These are phyloP conservation scores for Caenorhabditis elegans DNA, from an alignment of 1,140 invertebrate genomes.

Conservation along the genomic window WBcel235 BX284602.5:3286001-3286500, in stretches of 20 bases:
- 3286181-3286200: too few species aligned
- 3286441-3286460: background rate
- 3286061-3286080: background rate
- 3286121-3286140: background rate
- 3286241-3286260: background rate
- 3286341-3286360: slow-evolving; percentile 17
- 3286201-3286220: too few species aligned
- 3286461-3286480: background rate
- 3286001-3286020: background rate
- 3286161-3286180: too few species aligned
- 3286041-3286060: background rate
- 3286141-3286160: background rate
- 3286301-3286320: background rate
- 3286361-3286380: background rate
- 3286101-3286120: background rate
- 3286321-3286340: background rate
- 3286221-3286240: too few species aligned
- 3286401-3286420: background rate
- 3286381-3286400: background rate
- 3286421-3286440: background rate
- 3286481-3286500: background rate
- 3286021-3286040: background rate
- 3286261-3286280: too few species aligned
- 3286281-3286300: background rate
- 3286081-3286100: background rate